Evolutionary conservation across 2,888 invertebrate species (phyloP).

Genomic region (Caenorhabditis japonica): DNA sequence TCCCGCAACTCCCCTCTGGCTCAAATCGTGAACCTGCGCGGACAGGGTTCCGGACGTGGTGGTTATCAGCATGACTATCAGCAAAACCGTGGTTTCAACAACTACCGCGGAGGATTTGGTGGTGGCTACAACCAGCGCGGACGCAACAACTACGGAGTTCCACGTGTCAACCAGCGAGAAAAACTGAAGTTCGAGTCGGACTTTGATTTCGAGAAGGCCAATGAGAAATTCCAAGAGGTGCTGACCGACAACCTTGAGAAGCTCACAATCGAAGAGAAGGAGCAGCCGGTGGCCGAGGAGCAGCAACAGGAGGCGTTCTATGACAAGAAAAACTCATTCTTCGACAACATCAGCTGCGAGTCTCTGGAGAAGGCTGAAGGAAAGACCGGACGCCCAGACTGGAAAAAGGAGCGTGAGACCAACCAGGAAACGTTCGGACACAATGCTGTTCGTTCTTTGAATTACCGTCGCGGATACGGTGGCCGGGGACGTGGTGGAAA

Average conservation of each 20-base stretch:
- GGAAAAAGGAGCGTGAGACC: slow-evolving; percentile 75
- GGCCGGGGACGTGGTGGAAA: slow-evolving; percentile 59
- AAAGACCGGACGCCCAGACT: slow-evolving; percentile 73
- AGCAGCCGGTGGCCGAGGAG: slow-evolving; percentile 48
- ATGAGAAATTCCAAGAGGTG: slow-evolving; percentile 89
- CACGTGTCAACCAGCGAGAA: slow-evolving; percentile 63
- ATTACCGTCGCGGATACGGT: slow-evolving; percentile 66
- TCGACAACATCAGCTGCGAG: slow-evolving; percentile 98
- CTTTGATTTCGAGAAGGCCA: slow-evolving; percentile 98
- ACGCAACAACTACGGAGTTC: slow-evolving; percentile 54
- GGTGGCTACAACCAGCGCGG: slow-evolving; percentile 52
- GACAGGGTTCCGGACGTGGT: slow-evolving; percentile 54
- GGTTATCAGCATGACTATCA: slow-evolving; percentile 41
- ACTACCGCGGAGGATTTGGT: slow-evolving; percentile 55
- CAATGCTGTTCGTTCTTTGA: slow-evolving; percentile 70
- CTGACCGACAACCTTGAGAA: slow-evolving; percentile 63
- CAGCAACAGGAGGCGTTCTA: slow-evolving; percentile 82
- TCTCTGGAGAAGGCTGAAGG: slow-evolving; percentile 80
- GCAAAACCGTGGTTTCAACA: slow-evolving; percentile 39
- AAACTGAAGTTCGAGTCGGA: slow-evolving; percentile 80
- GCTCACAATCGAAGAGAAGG: slow-evolving; percentile 49
- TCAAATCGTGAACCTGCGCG: slow-evolving; percentile 41
- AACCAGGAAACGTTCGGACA: slow-evolving; percentile 77
- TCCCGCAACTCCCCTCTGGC: slow-evolving; percentile 52
- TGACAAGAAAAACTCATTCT: slow-evolving; percentile 97